Percentiles rank a stretch among this genome's conserved stretches.
Conservation (phyloP, 2,113 vertebrate genomes). For the Lates calcarifer region DNA sequence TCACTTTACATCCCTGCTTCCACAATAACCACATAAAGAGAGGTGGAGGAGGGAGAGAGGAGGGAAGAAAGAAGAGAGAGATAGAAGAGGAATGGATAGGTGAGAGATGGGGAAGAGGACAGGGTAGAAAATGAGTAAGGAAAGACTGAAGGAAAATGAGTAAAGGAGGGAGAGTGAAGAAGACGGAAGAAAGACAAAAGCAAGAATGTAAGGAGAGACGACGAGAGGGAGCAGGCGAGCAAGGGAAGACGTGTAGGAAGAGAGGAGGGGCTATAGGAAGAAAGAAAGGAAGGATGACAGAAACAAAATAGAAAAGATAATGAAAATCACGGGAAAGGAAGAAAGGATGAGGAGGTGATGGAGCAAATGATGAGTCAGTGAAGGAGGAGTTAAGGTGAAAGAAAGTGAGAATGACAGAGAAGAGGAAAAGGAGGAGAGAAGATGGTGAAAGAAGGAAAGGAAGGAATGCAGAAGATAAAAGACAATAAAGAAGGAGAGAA, state of each 20-base stretch:
- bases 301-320: neutral
- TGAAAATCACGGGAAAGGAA: neutral
- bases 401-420: no score
- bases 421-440: neutral
- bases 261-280: neutral
- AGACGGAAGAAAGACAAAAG: neutral
- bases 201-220: neutral
- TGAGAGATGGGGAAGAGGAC: neutral
- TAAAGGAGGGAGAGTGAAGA: no score
- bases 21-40: conserved; percentile 16
- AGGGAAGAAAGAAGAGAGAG: neutral
- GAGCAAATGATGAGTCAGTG: neutral
- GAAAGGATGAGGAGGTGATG: neutral
- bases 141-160: no score
- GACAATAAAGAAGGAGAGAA: neutral
- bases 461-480: neutral
- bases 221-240: neutral
- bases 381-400: neutral
- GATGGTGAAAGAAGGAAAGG: neutral
- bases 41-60: neutral
- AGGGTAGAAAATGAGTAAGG: neutral
- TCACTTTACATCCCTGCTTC: conserved; percentile 42
- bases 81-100: neutral
- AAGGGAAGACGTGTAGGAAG: neutral
- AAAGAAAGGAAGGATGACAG: neutral